phyloP scores from a whole-genome alignment of 2,888 invertebrate species.

The Hartigia nigra region DNA sequence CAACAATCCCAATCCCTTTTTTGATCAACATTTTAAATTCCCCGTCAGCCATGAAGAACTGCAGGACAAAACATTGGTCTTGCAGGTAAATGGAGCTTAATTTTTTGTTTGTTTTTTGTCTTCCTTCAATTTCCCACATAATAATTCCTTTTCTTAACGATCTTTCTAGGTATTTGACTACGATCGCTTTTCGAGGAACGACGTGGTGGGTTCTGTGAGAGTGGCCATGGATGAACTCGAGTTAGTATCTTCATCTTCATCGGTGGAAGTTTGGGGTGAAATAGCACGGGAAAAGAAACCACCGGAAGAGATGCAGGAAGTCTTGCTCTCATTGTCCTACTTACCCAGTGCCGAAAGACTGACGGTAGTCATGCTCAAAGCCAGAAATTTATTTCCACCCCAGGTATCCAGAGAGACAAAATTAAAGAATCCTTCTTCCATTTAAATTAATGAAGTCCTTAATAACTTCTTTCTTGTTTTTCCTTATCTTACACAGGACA shows the following conservation, averaged over 20 bases:
- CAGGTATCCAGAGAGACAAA: constrained; percentile 62
- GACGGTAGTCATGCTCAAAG: constrained; percentile 85
- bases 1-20: constrained; percentile 87
- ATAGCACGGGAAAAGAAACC: constrained; percentile 84
- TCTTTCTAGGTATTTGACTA: constrained; percentile 68
- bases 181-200: constrained; percentile 86
- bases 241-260: constrained; percentile 79
- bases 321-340: constrained; percentile 86
- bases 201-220: constrained; percentile 86
- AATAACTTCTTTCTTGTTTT: neutral
- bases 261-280: constrained; percentile 89
- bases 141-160: neutral
- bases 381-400: constrained; percentile 82
- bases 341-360: constrained; percentile 88
- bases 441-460: neutral
- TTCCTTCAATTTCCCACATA: neutral
- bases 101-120: constrained; percentile 8
- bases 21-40: constrained; percentile 93
- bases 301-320: constrained; percentile 84
- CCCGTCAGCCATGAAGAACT: constrained; percentile 91
- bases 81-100: constrained; percentile 70
- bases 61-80: constrained; percentile 79
- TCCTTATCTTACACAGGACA: constrained; percentile 51
- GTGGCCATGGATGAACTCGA: constrained; percentile 83
- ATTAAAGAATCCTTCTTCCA: neutral